Evolutionary conservation across 1,140 invertebrate species (phyloP).

Genomic region (Callitettix versicolor): DNA sequence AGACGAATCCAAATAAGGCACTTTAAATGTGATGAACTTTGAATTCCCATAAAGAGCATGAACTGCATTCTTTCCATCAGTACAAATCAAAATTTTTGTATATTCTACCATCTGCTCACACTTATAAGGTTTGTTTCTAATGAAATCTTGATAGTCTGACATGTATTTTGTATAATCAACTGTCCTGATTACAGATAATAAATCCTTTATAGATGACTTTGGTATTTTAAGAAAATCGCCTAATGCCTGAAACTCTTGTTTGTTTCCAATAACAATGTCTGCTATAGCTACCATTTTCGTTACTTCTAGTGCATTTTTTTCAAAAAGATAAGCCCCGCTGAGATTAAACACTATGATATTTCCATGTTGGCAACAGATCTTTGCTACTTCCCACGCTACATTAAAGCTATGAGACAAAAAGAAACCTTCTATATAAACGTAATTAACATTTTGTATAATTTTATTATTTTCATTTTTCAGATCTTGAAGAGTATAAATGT

Average conservation of each 20-base stretch:
- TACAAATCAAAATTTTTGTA: slow-evolving; percentile 23
- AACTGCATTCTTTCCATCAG: slow-evolving; percentile 25
- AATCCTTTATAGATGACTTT: neutral
- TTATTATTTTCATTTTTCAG: slow-evolving; percentile 12
- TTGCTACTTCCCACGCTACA: neutral
- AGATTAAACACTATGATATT: slow-evolving; percentile 14
- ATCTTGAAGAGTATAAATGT: slow-evolving; percentile 23
- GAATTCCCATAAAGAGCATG: slow-evolving; percentile 7
- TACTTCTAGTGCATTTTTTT: neutral
- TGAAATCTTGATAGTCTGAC: too few relatives aligned
- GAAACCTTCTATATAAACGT: slow-evolving; percentile 18
- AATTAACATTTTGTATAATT: neutral
- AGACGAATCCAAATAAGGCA: slow-evolving; percentile 30
- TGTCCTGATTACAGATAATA: neutral
- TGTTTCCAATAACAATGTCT: slow-evolving; percentile 20
- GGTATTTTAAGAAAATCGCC: neutral
- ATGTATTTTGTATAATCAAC: neutral
- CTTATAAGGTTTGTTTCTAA: neutral
- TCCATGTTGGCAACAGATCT: slow-evolving; percentile 7
- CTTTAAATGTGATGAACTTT: slow-evolving; percentile 31
- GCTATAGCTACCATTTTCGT: neutral
- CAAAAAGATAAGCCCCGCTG: slow-evolving; percentile 13
- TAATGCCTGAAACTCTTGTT: slow-evolving; percentile 9
- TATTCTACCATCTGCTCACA: neutral
- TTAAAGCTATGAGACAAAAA: slow-evolving; percentile 17